Evolutionary conservation across 2,888 invertebrate species (phyloP), one percentile per base, ranked within the genome.

Genomic region (Saturnia pavonia): DNA sequence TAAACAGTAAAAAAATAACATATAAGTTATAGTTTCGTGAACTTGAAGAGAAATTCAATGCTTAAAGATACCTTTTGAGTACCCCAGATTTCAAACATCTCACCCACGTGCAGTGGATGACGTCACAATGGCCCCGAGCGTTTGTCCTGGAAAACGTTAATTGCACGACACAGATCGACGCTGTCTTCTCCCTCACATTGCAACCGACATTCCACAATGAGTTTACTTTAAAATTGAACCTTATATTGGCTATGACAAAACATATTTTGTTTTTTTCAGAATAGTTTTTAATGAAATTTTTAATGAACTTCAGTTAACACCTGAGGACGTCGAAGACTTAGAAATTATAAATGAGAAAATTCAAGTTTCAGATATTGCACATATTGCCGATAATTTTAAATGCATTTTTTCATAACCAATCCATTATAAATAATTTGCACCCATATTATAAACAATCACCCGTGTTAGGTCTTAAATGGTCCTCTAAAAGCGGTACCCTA

Each of bases 71-170:
- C 82, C 85, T 87, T 87, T 89, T 88, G 80, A 87, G 84, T 80
- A 82, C 79, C 77, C 75, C 75, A 74, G 82, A 81, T 83, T 82
- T 86, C 77, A 81, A 85, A 82, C 81, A 83, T 86, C 85, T 87
- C 86, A 83, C 86, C 86, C 86, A 83, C 82, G 82, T 82, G 82
- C 79, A 84, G 84, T 81, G 78, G 73, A 72, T 82, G 83, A 81
- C 87, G 87, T 87, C 87, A 90, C 90, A 88, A 89, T 87, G 83
- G 79, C 85, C 83, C 79, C 77, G 78, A 85, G 87, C 86, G 85
- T 78, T 83, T 84, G 85, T 84, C 85, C 88, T 88, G 87, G 87
- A 91, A 90, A 90, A 89, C 88, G 88, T 89, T 91, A 91, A 91
- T 91, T 91, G 89, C 90, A 83, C 83, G 83, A 84, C 89, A 85